Evolutionary conservation across 2,797 vertebrate species (phyloP).

Genomic region (Hozukius guyotensis): DNA sequence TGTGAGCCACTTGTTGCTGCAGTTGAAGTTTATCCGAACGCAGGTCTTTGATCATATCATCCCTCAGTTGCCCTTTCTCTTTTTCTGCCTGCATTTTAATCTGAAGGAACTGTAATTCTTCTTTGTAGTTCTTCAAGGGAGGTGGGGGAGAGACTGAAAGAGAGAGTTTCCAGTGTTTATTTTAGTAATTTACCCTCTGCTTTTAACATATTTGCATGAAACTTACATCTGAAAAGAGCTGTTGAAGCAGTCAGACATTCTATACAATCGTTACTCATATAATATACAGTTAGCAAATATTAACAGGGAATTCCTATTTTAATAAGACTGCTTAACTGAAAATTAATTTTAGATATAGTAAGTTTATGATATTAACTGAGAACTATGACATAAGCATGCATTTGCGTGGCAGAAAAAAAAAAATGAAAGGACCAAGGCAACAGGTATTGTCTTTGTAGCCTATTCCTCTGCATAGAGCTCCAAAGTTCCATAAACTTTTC

Average conservation of each 20-base stretch:
- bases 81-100: slow-evolving; percentile 22
- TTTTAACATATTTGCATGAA: not conserved
- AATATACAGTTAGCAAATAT: not conserved
- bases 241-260: not conserved
- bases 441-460: not conserved
- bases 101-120: slow-evolving; percentile 1
- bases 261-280: not conserved
- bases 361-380: not conserved
- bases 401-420: not conserved
- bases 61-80: slow-evolving; percentile 3
- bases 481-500: not conserved
- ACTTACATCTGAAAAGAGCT: slow-evolving; percentile 6
- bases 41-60: slow-evolving; percentile 27
- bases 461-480: not conserved
- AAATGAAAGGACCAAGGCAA: not conserved
- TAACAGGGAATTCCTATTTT: not conserved
- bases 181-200: not conserved
- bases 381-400: not conserved
- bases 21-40: slow-evolving; percentile 15
- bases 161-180: not conserved
- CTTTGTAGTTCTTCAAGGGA: not conserved
- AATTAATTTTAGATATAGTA: not conserved
- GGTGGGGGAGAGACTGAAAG: not conserved
- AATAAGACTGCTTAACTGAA: not conserved
- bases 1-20: slow-evolving; percentile 7